Conservation (phyloP, 2,797 vertebrate genomes). For the Limosa lapponica region DNA sequence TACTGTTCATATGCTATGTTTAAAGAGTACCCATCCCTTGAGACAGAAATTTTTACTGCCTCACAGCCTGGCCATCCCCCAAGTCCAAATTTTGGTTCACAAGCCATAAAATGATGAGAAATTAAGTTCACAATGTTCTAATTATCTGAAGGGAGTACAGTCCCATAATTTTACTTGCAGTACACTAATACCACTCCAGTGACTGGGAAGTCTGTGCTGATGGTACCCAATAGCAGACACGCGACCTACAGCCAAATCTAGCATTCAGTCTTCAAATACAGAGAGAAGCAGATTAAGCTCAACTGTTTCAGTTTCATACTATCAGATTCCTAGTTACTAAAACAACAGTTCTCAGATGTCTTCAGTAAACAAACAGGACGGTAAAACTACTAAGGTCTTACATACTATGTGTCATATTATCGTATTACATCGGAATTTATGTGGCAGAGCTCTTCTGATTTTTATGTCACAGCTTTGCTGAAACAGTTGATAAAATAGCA, state of each 20-base stretch:
- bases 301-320: background rate
- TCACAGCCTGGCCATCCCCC: background rate
- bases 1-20: background rate
- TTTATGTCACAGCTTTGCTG: background rate
- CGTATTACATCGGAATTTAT: fast-evolving
- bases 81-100: background rate
- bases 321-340: background rate
- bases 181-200: background rate
- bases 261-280: background rate
- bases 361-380: background rate
- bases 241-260: background rate
- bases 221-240: background rate
- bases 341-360: background rate
- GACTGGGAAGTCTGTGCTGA: background rate
- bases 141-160: background rate
- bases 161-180: background rate
- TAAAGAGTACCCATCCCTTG: background rate
- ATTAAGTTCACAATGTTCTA: background rate
- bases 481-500: background rate
- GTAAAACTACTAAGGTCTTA: background rate
- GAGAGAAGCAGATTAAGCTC: background rate
- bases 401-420: no score
- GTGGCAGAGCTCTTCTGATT: background rate
- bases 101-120: background rate
- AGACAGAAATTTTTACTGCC: background rate